These are phyloP conservation scores for Calliopum simillimum DNA, from an alignment of 2,888 invertebrate species.

Conservation along the genomic window DNA sequence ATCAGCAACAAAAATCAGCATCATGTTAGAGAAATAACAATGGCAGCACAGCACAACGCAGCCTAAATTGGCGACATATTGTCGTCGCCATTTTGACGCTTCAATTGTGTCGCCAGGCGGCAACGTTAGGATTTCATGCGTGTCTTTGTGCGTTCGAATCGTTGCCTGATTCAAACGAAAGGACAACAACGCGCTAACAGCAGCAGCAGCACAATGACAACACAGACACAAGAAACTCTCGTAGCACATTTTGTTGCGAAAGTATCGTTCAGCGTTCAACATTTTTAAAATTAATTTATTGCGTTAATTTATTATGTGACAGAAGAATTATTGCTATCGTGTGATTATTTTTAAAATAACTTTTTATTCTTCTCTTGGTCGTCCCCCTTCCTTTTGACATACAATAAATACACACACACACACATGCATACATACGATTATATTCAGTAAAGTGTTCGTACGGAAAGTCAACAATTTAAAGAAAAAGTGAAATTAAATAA, in stretches of 20 bases:
- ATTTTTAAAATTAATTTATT: constrained; percentile 55
- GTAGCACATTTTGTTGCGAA: constrained; percentile 8
- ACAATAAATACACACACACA: not conserved
- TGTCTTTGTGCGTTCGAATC: not conserved
- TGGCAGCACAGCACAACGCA: not conserved
- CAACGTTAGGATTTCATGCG: constrained; percentile 28
- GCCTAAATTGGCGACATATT: constrained; percentile 58
- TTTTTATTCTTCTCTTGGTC: not conserved
- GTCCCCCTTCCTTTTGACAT: too few species aligned
- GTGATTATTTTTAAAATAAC: constrained; percentile 30
- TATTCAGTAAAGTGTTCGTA: too few species aligned
- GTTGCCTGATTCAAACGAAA: not conserved
- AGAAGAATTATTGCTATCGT: constrained; percentile 51
- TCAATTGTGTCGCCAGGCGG: constrained; percentile 51
- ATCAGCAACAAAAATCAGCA: not conserved
- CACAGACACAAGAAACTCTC: too few species aligned
- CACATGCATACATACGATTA: not conserved
- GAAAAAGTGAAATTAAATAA: too few species aligned
- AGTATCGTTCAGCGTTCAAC: not conserved
- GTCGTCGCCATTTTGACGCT: constrained; percentile 62
- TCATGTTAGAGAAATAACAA: not conserved
- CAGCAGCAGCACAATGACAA: constrained; percentile 6
- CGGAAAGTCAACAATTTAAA: too few species aligned
- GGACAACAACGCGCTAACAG: constrained; percentile 1
- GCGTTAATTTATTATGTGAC: constrained; percentile 61